Base-by-base conservation (phyloP, 2,113 vertebrate genomes). In the Neotoma lepida region DNA sequence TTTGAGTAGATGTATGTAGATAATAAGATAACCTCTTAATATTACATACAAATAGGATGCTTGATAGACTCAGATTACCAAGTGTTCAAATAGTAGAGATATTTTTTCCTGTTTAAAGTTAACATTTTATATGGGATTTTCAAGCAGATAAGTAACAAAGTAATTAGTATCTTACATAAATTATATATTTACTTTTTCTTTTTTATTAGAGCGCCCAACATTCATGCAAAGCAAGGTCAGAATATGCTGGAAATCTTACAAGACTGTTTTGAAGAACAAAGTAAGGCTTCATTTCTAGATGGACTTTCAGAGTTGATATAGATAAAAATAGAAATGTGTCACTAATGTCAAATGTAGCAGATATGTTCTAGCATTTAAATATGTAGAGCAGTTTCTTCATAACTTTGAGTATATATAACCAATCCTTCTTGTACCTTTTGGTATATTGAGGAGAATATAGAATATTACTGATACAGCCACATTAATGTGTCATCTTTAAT, bases 181-280 rank as follows among this genome's bases (percentile, higher is more conserved):
- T 84, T 9, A 81, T 78, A 63, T 18, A 4, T 49, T 91, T 17
- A 6, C 49, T 91, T 96, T 97, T 4, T 24, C 9, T 5, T 1
- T 3, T 22, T 61, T 96, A 63, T 49, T 88, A 97, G 98, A 94
- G 93, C 80, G 68, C 87, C 94, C 95, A 89, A 88, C 54, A 96
- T 98, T 94, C 92, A 96, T 66, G 13, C 97, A 44, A 94, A 74
- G 14, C 95, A 96, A 86, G 97, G 97, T 87, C 93, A 98, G 78
- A 97, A 97, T 0, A 4, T 98, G 51, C 10, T 98, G 97, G 90
- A 98, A 97, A 8, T 98, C 49, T 94, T 98, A 93, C 54, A 97
- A 89, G 96, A 98, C 24, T 98, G 98, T 94, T 98, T 98, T 76
- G 97, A 98, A 95, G 97, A 97, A 96, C 93, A 97, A 97, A 95